Evolutionary conservation across 2,888 invertebrate genomes (phyloP), one percentile per base, ranked within the genome.

Genomic region (Quadroppia sp.): DNA sequence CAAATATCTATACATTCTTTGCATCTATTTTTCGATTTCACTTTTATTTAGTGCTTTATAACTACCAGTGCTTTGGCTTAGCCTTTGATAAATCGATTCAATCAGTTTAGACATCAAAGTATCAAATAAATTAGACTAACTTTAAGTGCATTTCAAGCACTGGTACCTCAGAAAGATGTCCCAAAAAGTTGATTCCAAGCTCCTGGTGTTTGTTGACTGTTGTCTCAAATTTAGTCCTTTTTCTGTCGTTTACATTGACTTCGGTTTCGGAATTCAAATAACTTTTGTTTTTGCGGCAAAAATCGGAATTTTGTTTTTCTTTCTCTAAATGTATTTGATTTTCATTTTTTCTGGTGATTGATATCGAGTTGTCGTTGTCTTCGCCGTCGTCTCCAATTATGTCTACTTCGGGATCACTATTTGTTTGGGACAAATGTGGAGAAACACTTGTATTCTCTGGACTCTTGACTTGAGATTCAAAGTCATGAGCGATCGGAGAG

Each of bases 71-170:
- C 28, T n/a, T 30, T 30, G 2, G 32, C 40, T 23, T n/a, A n/a
- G 23, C 53, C 30, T 50, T 50, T 71, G 71, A 71, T 71, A 50
- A 71, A 71, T 71, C 20, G 71, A 11, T 71, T 71, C 71, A 71
- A 71, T 71, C 71, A 69, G 40, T 69, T 69, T 23, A 23, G 28
- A 23, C 30, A 50, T 56, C 56, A 53, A 71, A 71, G 15, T 15
- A 53, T 32, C 71, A 71, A 71, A 71, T 71, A 48, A 71, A 71
- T 50, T 56, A 71, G 53, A 71, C 71, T 50, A 69, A 69, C 69
- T 69, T 69, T 25, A 42, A 69, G 6, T 69, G 25, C 6, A 69
- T 25, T 69, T 23, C 25, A 69, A 2, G 36, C 20, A 64, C 30
- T 64, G 13, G 25, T 69, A 42, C 45, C 40, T 69, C 69, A n/a